A percentile compares a stretch with the other conserved stretches of the same genome.
phyloP scores from a whole-genome alignment of 2,888 invertebrate species.

The Caradrina clavipalpis region DNA sequence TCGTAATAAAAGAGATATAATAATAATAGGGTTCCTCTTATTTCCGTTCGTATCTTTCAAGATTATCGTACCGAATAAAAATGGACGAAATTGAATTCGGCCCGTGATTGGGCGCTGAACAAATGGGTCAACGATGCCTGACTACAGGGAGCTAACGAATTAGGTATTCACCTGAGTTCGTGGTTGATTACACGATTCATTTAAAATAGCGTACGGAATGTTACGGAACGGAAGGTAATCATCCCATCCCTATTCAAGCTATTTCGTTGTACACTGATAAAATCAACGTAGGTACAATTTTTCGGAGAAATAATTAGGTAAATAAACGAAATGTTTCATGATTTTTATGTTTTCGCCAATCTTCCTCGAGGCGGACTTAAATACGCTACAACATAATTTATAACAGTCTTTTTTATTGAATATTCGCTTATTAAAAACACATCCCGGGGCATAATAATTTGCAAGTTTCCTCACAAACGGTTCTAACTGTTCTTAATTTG shows the following conservation, averaged over 20 bases:
- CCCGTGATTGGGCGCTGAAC: constrained; percentile 67
- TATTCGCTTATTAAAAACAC: neutral
- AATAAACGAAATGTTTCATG: constrained; percentile 5
- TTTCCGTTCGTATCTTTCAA: constrained; percentile 72
- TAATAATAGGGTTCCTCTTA: constrained; percentile 66
- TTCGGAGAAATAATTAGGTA: constrained; percentile 14
- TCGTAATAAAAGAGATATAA: constrained; percentile 62
- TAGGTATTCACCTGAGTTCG: constrained; percentile 69
- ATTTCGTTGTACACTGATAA: constrained; percentile 22
- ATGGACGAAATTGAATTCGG: constrained; percentile 75
- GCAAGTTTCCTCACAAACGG: neutral
- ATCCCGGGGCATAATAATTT: neutral
- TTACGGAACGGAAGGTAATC: constrained; percentile 51
- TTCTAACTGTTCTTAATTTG: constrained; percentile 34
- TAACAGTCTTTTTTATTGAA: neutral
- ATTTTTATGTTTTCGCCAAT: neutral
- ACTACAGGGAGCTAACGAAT: constrained; percentile 69
- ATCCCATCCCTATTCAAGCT: constrained; percentile 40
- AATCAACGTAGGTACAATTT: constrained; percentile 17
- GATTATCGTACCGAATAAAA: constrained; percentile 76
- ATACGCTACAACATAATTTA: neutral
- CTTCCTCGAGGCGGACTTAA: neutral
- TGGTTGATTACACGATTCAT: constrained; percentile 74
- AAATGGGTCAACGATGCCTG: constrained; percentile 68
- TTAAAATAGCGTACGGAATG: constrained; percentile 53